Evolutionary conservation across 2,888 invertebrate genomes (phyloP), one percentile per base, ranked within the genome.

Genomic region (Zaprionus obscuricornis): DNA sequence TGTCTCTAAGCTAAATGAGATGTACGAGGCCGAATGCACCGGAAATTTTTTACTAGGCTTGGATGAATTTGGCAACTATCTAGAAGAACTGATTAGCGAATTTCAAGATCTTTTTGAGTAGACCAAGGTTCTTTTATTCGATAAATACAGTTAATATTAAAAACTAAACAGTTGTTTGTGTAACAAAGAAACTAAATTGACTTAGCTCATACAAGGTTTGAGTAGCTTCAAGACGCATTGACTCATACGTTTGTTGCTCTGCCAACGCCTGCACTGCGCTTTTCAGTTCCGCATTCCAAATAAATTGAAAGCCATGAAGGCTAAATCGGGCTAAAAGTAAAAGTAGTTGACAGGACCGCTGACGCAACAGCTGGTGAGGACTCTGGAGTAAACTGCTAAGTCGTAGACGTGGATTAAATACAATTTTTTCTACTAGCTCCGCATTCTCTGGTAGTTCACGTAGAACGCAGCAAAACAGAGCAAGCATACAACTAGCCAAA

Each of bases 381-480:
- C 92, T 92, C 70, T 92, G 91, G 51, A 94, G 87, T 43, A 94
- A 91, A 20, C 87, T 87, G 27, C 92, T 88, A 57, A 94, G 92
- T 79, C 92, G 91, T 7, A 92, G 91, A 2, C 90, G 89, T 1
- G 89, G 67, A 55, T 91, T 91, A 27, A 92, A 92, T 3, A 95
- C 90, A 57, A 96, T 93, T 76, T 93, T 93, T 84, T 95, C 95
- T 0, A 96, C 94, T 0, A 96, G 91, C 55, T 94, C 94, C 0
- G 93, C 93, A 85, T 96, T 94, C 83, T 95, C 95, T 0, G 96
- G 95, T 11, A 94, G 89, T 57, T 93, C 94, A 69, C 95, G 92
- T 10, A 96, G 89, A 2, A 96, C 92, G 7, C 95, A 94, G 45
- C 94, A 94, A 5, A 96, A 91, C 20, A 96, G 92, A 0, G 95